Evolutionary conservation across 2,888 invertebrate genomes (phyloP).

Genomic region (Trachelus tabidus): DNA sequence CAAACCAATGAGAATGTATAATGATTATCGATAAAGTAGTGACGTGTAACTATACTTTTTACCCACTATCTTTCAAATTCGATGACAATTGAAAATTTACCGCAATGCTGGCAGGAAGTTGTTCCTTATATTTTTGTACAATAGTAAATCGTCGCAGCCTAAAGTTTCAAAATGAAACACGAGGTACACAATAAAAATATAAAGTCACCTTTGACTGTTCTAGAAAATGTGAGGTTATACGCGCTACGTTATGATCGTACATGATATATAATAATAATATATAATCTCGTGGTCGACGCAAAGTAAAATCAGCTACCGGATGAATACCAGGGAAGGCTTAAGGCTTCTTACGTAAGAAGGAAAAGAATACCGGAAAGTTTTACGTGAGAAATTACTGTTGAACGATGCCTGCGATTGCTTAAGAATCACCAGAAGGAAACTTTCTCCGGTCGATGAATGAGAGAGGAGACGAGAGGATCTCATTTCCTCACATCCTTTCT

Average conservation of each 20-base stretch:
- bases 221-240: neutral
- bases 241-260: neutral
- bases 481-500: slow-evolving; percentile 9
- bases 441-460: slow-evolving; percentile 33
- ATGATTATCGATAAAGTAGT: neutral
- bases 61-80: neutral
- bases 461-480: neutral
- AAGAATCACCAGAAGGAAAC: slow-evolving; percentile 29
- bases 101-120: neutral
- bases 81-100: neutral
- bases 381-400: slow-evolving; percentile 41
- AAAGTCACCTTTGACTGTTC: neutral
- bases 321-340: neutral
- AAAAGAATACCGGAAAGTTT: slow-evolving; percentile 1
- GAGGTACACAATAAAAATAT: neutral
- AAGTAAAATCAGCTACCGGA: neutral
- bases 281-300: neutral
- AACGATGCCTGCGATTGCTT: slow-evolving; percentile 29
- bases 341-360: neutral
- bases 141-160: neutral
- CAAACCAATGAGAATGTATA: no score
- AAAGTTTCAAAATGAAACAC: neutral
- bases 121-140: neutral
- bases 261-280: neutral
- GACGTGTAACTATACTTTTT: neutral